Percentiles rank a stretch among this genome's conserved stretches.
Evolutionary conservation across 2,888 invertebrate species (phyloP).

Genomic region (Candidula unifasciata): DNA sequence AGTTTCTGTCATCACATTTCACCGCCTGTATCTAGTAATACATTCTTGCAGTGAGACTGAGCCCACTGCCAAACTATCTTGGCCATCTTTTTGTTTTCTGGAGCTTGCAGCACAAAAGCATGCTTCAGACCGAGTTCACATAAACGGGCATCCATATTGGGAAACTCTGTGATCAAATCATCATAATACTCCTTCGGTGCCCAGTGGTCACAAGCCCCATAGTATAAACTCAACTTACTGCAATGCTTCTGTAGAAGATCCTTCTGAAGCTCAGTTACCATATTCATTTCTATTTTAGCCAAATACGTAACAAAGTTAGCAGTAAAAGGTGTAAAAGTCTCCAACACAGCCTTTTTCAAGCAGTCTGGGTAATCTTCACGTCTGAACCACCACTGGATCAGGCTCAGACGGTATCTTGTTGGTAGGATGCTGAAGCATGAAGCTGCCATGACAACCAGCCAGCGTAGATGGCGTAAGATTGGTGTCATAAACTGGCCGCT

Average conservation of each 20-base stretch:
- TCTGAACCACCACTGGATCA: slow-evolving; percentile 73
- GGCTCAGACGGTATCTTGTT: slow-evolving; percentile 60
- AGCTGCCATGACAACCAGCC: slow-evolving; percentile 71
- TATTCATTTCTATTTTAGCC: slow-evolving; percentile 84
- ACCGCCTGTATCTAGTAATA: too few species aligned
- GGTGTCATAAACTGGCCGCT: slow-evolving; percentile 86
- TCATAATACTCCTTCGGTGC: slow-evolving; percentile 86
- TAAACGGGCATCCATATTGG: slow-evolving; percentile 82
- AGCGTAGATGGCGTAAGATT: slow-evolving; percentile 80
- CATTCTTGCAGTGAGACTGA: slow-evolving; percentile 41
- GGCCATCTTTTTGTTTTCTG: slow-evolving; percentile 74
- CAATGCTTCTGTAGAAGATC: slow-evolving; percentile 81
- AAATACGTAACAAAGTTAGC: slow-evolving; percentile 68
- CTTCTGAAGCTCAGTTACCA: slow-evolving; percentile 84
- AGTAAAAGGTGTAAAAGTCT: slow-evolving; percentile 73
- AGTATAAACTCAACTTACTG: slow-evolving; percentile 87
- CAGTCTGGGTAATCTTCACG: slow-evolving; percentile 67
- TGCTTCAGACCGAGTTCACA: slow-evolving; percentile 84
- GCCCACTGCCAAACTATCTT: slow-evolving; percentile 67
- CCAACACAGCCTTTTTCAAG: slow-evolving; percentile 70
- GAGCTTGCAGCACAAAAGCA: slow-evolving; percentile 85
- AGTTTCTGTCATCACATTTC: too few species aligned
- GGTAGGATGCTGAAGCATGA: slow-evolving; percentile 68
- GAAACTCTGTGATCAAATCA: slow-evolving; percentile 82
- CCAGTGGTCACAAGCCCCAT: slow-evolving; percentile 90